Evolutionary conservation across 2,113 vertebrate species (phyloP).

Genomic region (Chamaetylas fuelleborni): DNA sequence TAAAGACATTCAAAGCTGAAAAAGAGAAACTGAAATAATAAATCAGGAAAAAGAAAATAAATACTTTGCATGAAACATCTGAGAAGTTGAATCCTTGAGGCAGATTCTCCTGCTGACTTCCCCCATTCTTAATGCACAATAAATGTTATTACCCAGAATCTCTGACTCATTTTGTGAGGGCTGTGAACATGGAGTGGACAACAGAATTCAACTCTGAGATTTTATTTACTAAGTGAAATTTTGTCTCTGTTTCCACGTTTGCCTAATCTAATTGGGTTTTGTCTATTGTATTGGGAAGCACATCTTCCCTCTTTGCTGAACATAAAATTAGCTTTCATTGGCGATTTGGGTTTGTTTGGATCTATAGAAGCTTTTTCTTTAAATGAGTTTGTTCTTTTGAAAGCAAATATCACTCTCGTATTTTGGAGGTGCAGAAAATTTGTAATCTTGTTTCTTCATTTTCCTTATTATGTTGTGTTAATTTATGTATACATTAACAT

Average conservation of each 20-base stretch:
- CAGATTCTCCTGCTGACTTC: not conserved
- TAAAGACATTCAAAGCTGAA: not conserved
- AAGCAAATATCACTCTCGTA: constrained; percentile 74
- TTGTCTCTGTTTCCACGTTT: constrained; percentile 60
- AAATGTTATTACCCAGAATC: not conserved
- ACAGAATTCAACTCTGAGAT: constrained; percentile 4
- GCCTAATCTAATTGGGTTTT: constrained; percentile 67
- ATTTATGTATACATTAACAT: constrained; percentile 78
- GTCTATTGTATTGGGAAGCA: constrained; percentile 54
- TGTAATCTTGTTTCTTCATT: constrained; percentile 75
- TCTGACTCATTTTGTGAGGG: not conserved
- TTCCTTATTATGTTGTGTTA: constrained; percentile 76
- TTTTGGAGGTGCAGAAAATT: constrained; percentile 77
- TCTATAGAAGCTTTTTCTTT: constrained; percentile 64
- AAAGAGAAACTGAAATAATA: not conserved
- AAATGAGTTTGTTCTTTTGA: constrained; percentile 75
- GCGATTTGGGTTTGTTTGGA: constrained; percentile 70
- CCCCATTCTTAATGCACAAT: not conserved
- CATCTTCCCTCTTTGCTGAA: constrained; percentile 65
- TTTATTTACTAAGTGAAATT: constrained; percentile 50
- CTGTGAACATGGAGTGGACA: not conserved
- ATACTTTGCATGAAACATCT: not conserved
- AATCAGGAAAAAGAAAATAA: not conserved
- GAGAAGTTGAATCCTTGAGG: not conserved
- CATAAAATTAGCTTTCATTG: constrained; percentile 70